Conservation (phyloP, 2,113 vertebrate genomes). For the Gallinago undulata region DNA sequence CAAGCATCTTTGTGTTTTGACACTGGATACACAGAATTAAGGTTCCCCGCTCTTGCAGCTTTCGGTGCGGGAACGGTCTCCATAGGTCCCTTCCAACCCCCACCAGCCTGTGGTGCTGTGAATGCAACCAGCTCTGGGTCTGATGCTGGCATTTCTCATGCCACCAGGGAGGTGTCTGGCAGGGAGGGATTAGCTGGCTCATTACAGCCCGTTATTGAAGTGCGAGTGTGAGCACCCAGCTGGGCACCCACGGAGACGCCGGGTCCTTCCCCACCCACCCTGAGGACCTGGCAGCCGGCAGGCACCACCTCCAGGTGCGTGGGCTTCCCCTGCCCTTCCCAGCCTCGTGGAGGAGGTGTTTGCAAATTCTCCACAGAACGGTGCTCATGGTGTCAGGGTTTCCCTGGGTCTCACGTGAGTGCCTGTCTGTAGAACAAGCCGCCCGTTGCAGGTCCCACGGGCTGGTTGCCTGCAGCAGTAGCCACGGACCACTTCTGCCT, state of each 20-base stretch:
- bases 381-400: background rate
- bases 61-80: background rate
- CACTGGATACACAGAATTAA: background rate
- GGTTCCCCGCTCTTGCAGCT: background rate
- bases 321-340: background rate
- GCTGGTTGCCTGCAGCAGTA: background rate
- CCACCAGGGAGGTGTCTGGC: background rate
- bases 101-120: background rate
- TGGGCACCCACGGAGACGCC: rapidly evolving
- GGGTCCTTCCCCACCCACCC: background rate
- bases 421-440: background rate
- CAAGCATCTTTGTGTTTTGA: background rate
- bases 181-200: background rate
- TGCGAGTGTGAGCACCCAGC: background rate
- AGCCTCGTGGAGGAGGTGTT: background rate
- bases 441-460: rapidly evolving
- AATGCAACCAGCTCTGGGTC: background rate
- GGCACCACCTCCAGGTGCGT: background rate
- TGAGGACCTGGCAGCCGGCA: background rate
- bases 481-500: rapidly evolving
- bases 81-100: background rate
- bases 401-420: rapidly evolving
- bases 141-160: background rate
- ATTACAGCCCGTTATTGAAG: background rate
- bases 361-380: background rate